A percentile compares a stretch with the other conserved stretches of the same genome.
Evolutionary conservation across 2,113 vertebrate species (phyloP).

Genomic region (Rhinolophus sinicus): DNA sequence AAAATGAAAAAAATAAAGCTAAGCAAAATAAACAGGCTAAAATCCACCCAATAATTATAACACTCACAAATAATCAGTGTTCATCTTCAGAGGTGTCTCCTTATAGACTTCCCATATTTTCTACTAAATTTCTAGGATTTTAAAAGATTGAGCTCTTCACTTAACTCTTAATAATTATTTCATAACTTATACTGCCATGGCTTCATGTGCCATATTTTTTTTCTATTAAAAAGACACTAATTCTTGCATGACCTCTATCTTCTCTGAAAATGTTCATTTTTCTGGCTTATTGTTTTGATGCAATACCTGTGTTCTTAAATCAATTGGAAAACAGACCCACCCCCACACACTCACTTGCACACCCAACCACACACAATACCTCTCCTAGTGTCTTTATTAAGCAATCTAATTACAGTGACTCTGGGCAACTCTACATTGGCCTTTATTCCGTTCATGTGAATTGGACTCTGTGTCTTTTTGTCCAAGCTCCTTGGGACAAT

Average conservation of each 20-base stretch:
- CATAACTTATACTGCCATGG: neutral
- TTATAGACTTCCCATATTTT: neutral
- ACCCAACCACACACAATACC: neutral
- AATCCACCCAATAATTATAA: neutral
- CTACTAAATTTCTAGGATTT: neutral
- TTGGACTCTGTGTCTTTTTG: conserved; percentile 51
- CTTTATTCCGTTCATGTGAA: conserved; percentile 41
- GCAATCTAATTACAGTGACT: neutral
- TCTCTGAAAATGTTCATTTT: neutral
- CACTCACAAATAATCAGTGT: neutral
- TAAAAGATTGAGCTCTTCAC: neutral
- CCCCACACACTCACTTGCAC: too few species aligned
- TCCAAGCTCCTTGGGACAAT: conserved; percentile 31
- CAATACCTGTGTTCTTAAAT: neutral
- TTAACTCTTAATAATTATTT: neutral
- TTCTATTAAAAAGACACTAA: neutral
- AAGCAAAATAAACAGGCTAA: neutral
- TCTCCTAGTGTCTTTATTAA: neutral
- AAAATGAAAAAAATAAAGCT: neutral
- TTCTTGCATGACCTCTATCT: neutral
- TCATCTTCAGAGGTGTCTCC: neutral
- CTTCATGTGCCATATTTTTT: neutral
- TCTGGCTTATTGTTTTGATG: neutral
- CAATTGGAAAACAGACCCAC: neutral
- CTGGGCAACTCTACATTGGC: neutral